Evolutionary conservation across 2,113 vertebrate genomes (phyloP), one percentile per base, ranked within the genome.

Genomic region (Alethe diademata): DNA sequence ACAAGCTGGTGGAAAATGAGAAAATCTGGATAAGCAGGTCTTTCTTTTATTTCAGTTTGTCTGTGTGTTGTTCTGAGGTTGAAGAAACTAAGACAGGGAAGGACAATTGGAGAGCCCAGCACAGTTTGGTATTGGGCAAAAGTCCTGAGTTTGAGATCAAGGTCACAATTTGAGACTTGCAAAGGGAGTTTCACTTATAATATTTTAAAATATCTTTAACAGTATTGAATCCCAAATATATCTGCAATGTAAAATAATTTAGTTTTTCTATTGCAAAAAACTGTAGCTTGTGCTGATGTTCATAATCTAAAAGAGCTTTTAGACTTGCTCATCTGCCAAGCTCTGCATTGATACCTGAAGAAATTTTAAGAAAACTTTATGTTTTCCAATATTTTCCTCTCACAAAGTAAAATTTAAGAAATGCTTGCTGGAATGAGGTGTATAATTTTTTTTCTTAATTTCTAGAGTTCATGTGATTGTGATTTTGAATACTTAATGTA

Each of bases 21-120:
- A 73, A 84, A 43, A 14, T 72, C 56, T 61, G 70, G 53, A 84
- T 43, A 70, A 83, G 45, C 6, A 14, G 22, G 14, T 53, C 5
- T 67, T 14, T 29, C 23, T 53, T 72, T 42, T 47, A 33, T 67
- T 62, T 6, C 25, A 4, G 1, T 61, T 61, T 82, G 16, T 45
- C 74, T 12, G 2, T 48, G 28, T 42, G 22, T 20, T 38, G 8
- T 47, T n/a, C 29, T 43, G 35, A 48, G 12, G 24, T 1, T 48
- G 19, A 86, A 57, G 79, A 45, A 58, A 12, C 13, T 70, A 61
- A 35, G 51, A 15, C 8, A 36, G n/a, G 25, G 33, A 24, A n/a
- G n/a, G 51, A 23, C 0, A 1, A 7, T 12, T 51, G n/a, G 19
- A 33, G 13, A n/a, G 28, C 16, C 35, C 51, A 2, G 9, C 12